Evolutionary conservation across 2,113 vertebrate genomes (phyloP).

Genomic region (Montifringilla adamsi): DNA sequence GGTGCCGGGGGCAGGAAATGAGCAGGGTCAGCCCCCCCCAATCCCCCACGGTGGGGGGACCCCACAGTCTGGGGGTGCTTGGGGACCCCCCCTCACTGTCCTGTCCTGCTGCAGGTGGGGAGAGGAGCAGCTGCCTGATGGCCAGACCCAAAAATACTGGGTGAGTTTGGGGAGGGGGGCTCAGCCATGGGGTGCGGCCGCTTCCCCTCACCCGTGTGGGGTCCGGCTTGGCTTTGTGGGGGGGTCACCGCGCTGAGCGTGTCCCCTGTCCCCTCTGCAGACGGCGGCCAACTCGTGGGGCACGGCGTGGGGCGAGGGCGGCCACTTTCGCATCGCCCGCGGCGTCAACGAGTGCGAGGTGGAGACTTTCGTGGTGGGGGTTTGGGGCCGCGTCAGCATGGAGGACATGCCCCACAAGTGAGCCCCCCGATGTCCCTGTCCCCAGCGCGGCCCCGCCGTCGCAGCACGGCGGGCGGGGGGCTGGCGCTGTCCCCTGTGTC

Average conservation of each 20-base stretch:
- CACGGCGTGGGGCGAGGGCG: conserved; percentile 89
- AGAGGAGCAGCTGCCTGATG: conserved; percentile 80
- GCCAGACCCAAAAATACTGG: conserved; percentile 87
- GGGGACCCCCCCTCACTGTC: rapidly evolving
- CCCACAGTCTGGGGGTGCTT: rapidly evolving
- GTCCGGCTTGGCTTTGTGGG: rapidly evolving
- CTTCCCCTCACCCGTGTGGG: rapidly evolving
- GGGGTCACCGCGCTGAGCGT: rapidly evolving
- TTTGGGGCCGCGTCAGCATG: conserved; percentile 91
- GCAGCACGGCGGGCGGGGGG: rapidly evolving
- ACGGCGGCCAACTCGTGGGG: conserved; percentile 96
- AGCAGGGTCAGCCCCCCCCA: background rate
- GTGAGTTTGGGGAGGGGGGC: conserved; percentile 68
- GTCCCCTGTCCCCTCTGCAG: conserved; percentile 52
- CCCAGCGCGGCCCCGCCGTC: background rate
- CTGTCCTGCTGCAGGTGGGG: conserved; percentile 82
- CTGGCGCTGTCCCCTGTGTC: background rate
- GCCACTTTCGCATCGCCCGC: conserved; percentile 90
- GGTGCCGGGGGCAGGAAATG: background rate
- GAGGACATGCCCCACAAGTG: conserved; percentile 90
- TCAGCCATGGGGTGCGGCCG: rapidly evolving
- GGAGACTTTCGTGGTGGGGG: conserved; percentile 91
- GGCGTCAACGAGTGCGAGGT: conserved; percentile 94
- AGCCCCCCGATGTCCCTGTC: background rate
- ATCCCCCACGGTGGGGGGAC: rapidly evolving